Evolutionary conservation across 2,797 vertebrate species (phyloP).

Genomic region (Craterocephalus amniculus): DNA sequence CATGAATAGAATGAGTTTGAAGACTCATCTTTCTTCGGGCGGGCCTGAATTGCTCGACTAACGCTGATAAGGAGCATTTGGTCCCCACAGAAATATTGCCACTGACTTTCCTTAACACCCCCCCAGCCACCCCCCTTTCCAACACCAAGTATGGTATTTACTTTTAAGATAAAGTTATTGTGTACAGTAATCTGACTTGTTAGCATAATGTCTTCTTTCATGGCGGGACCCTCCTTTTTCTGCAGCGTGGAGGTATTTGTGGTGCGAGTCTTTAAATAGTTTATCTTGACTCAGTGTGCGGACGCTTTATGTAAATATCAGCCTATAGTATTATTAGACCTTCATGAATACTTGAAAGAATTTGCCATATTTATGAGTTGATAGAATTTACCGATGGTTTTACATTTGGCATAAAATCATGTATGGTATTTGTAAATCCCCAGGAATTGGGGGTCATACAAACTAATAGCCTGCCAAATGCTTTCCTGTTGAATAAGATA

Average conservation of each 20-base stretch:
- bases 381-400: conserved; percentile 82
- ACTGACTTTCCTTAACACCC: conserved; percentile 76
- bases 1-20: conserved; percentile 95
- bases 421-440: conserved; percentile 78
- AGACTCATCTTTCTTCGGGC: conserved; percentile 94
- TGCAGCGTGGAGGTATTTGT: conserved; percentile 81
- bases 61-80: conserved; percentile 88
- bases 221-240: conserved; percentile 73
- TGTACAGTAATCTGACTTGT: conserved; percentile 90
- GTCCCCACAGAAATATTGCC: conserved; percentile 81
- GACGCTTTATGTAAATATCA: conserved; percentile 85
- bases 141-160: conserved; percentile 86
- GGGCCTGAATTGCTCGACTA: conserved; percentile 89
- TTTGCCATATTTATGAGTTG: conserved; percentile 81
- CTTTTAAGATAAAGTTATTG: conserved; percentile 89
- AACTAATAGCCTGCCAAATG: conserved; percentile 79
- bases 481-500: conserved; percentile 80
- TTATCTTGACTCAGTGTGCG: conserved; percentile 81
- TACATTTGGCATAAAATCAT: conserved; percentile 76
- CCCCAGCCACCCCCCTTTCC: conserved; percentile 33
- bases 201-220: conserved; percentile 88
- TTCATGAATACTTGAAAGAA: conserved; percentile 80
- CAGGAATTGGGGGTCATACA: conserved; percentile 77
- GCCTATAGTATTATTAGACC: conserved; percentile 84
- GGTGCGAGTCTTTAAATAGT: conserved; percentile 82